Evolutionary conservation across 2,888 invertebrate genomes (phyloP).

Genomic region (Melitaea athalia): DNA sequence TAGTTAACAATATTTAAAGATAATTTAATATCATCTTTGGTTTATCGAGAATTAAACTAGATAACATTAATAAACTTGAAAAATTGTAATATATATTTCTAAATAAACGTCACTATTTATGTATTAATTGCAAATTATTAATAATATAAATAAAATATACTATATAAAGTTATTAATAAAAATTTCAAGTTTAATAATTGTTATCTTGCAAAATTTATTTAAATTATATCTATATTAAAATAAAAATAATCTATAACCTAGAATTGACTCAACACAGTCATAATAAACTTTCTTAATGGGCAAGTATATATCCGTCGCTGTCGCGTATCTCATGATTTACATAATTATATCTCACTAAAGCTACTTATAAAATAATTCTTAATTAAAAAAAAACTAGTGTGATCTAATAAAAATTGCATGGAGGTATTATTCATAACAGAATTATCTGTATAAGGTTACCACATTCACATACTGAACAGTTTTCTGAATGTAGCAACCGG

Average conservation of each 20-base stretch:
- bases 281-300: conserved; percentile 31
- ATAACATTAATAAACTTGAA: conserved; percentile 5
- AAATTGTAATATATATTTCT: neutral
- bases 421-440: conserved; percentile 36
- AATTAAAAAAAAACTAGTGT: conserved; percentile 20
- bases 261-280: conserved; percentile 45
- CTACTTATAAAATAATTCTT: conserved; percentile 24
- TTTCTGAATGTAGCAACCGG: too few relatives aligned
- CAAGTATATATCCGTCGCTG: conserved; percentile 39
- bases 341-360: conserved; percentile 19
- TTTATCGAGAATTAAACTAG: conserved; percentile 51
- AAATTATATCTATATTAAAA: conserved; percentile 15
- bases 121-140: neutral
- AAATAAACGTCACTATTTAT: neutral
- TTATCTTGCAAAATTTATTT: conserved; percentile 22
- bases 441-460: conserved; percentile 2
- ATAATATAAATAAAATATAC: neutral
- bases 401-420: conserved; percentile 37
- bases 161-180: neutral
- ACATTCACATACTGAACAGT: too few relatives aligned
- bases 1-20: conserved; percentile 49
- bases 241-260: conserved; percentile 26
- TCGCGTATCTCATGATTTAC: conserved; percentile 13
- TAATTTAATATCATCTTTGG: conserved; percentile 77
- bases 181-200: conserved; percentile 25